Evolutionary conservation across 2,888 invertebrate species (phyloP).

Genomic region (Machimus rusticus): DNA sequence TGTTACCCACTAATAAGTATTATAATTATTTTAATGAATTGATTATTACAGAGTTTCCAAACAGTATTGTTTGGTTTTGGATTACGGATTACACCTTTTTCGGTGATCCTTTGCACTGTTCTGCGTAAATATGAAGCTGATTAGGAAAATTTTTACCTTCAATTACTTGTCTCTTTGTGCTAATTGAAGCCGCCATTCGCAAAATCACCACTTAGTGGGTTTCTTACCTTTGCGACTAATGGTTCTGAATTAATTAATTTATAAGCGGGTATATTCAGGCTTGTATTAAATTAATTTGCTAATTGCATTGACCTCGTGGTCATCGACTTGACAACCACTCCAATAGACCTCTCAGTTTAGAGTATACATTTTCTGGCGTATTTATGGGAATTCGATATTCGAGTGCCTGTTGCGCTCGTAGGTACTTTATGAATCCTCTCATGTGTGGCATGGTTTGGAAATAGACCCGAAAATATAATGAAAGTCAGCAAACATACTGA

Average conservation of each 20-base stretch:
- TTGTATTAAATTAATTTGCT: slow-evolving; percentile 12
- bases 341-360: not conserved
- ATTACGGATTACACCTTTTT: not conserved
- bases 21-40: too few relatives aligned
- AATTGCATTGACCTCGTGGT: slow-evolving; percentile 13
- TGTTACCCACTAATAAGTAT: too few relatives aligned
- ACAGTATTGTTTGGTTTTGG: too few relatives aligned
- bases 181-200: not conserved
- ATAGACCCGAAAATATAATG: not conserved
- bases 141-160: not conserved
- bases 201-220: not conserved
- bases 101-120: not conserved
- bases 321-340: not conserved
- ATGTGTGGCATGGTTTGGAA: not conserved
- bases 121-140: not conserved
- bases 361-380: not conserved
- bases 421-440: not conserved
- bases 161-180: not conserved
- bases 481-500: not conserved
- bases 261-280: not conserved
- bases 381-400: not conserved
- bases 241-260: not conserved
- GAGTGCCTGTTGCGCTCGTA: not conserved
- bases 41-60: too few relatives aligned
- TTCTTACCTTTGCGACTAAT: not conserved